phyloP scores from a whole-genome alignment of 1,140 invertebrate species.

The Aporrectodea caliginosa region DNA sequence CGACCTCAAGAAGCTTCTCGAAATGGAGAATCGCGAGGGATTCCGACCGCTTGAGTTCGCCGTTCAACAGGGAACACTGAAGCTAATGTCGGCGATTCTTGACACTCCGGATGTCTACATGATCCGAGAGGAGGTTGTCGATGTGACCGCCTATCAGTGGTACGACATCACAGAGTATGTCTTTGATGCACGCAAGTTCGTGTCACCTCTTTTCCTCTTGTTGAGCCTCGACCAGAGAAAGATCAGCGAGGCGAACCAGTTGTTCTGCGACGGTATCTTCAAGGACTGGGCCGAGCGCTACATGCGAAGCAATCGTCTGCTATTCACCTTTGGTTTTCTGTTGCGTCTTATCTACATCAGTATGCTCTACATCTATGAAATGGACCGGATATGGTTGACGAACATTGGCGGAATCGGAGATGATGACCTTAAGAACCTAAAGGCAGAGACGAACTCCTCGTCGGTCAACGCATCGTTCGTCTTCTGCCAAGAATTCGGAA shows the following conservation, averaged over 20 bases:
- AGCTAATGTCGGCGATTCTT: not conserved
- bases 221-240: not conserved
- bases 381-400: not conserved
- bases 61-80: not conserved
- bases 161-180: not conserved
- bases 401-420: not conserved
- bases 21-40: not conserved
- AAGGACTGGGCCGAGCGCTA: not conserved
- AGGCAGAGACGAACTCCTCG: not conserved
- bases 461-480: not conserved
- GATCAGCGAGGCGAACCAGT: not conserved
- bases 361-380: not conserved
- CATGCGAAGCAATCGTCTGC: not conserved
- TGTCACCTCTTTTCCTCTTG: not conserved
- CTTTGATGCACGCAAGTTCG: not conserved
- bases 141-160: not conserved
- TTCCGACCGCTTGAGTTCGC: not conserved
- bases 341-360: not conserved
- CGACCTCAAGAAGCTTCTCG: not conserved
- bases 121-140: not conserved
- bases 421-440: not conserved
- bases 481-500: not conserved
- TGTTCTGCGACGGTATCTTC: not conserved
- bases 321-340: not conserved
- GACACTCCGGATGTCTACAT: not conserved